Evolutionary conservation across 1,140 invertebrate genomes (phyloP).

Genomic region (Eulimnadia texana): DNA sequence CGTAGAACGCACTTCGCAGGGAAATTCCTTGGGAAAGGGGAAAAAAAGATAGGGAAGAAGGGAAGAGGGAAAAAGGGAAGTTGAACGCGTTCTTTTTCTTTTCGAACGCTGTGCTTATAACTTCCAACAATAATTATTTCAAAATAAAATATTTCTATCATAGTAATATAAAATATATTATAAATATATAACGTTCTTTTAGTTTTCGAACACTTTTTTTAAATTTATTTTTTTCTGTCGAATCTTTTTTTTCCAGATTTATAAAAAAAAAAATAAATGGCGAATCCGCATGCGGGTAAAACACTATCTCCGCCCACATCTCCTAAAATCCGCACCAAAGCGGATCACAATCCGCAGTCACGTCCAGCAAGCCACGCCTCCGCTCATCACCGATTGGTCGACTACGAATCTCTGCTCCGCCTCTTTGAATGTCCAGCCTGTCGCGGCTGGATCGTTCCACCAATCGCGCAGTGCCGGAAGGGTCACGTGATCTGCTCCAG

Average conservation of each 20-base stretch:
- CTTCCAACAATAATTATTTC: too few relatives aligned
- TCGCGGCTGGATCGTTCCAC: conserved; percentile 18
- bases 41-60: too few relatives aligned
- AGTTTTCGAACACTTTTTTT: too few relatives aligned
- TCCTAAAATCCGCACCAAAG: neutral
- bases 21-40: too few relatives aligned
- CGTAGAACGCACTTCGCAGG: too few relatives aligned
- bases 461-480: conserved; percentile 21
- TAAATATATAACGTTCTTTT: too few relatives aligned
- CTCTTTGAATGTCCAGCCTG: conserved; percentile 21
- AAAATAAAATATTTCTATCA: too few relatives aligned
- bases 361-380: neutral
- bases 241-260: neutral
- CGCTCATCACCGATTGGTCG: conserved; percentile 11
- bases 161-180: too few relatives aligned
- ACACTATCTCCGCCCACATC: neutral
- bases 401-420: conserved; percentile 20
- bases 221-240: too few relatives aligned
- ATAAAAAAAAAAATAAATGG: neutral
- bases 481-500: conserved; percentile 20
- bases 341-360: neutral
- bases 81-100: too few relatives aligned
- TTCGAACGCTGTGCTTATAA: too few relatives aligned
- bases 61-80: too few relatives aligned
- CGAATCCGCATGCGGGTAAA: neutral